Base-by-base conservation (phyloP, 2,797 vertebrate genomes). In the Ctenopoma kingsleyae region DNA sequence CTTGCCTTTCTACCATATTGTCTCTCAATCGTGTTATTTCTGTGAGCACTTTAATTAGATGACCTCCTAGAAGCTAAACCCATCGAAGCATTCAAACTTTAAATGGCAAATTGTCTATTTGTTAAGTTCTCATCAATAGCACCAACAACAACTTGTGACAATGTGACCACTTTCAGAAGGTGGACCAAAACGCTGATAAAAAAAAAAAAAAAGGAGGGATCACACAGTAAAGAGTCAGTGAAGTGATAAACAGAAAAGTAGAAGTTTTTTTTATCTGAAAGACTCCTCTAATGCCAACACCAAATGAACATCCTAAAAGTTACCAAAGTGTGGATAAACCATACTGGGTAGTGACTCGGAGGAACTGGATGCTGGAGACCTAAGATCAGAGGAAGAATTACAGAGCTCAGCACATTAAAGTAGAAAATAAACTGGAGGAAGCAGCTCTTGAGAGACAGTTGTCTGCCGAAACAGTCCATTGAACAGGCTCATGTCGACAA, bases 21-120 rank as follows among this genome's bases (percentile, higher is more conserved):
- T 83, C 38, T 70, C 57, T 36, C 59, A 43, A 65, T 74, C 44
- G 53, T 57, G 47, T 72, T 63, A 56, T 71, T 82, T 64, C 58
- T 70, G 54, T 36, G 35, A 65, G 53, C 40, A 76, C 71, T 47
- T 35, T 61, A 69, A 61, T 69, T 52, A 71, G 50, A 67, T 66
- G 74, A 86, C 73, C 66, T 71, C 59, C 40, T 30, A 3, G 57
- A 71, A 74, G 55, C 43, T 32, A 68, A 73, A 71, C 35, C 27
- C 50, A 36, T 19, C 19, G 3, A 65, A 59, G 66, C 53, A 70
- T 66, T 51, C 16, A 76, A 71, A 62, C 55, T 59, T 40, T 59
- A 52, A 59, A 56, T 52, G 25, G 27, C 8, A 55, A 36, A 40
- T 43, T 52, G 23, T 63, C 13, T 67, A 41, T 61, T 64, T 68